A percentile compares a stretch with the other conserved stretches of the same genome.
These are phyloP conservation scores for Ceratosolen solmsi DNA, from an alignment of 1,140 invertebrate genomes.

Conservation along the genomic window DNA sequence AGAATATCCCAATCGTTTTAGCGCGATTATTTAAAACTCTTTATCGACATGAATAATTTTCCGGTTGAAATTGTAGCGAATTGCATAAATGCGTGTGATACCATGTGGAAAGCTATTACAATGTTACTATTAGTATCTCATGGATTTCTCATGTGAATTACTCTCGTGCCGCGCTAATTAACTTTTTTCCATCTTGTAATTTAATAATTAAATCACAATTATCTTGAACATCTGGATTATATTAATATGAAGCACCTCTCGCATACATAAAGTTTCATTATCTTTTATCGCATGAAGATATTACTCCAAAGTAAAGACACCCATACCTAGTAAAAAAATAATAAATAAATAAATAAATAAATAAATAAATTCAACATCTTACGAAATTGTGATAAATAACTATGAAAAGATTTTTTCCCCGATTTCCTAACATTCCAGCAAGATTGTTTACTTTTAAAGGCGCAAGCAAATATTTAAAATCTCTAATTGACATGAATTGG, in stretches of 20 bases:
- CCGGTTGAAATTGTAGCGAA: not conserved
- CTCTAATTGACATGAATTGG: not conserved
- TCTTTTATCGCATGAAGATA: not conserved
- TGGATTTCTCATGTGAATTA: not conserved
- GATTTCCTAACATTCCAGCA: too few species aligned
- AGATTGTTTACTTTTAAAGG: not conserved
- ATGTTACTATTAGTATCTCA: not conserved
- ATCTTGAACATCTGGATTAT: not conserved
- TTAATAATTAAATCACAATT: not conserved
- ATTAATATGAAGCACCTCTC: not conserved
- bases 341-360: too few species aligned
- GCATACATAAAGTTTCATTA: not conserved
- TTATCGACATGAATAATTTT: not conserved
- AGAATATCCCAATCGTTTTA: not conserved
- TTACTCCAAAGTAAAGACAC: not conserved
- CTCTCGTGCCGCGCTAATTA: not conserved
- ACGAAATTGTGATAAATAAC: too few species aligned
- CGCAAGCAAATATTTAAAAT: conserved; percentile 26
- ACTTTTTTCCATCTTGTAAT: not conserved
- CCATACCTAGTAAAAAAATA: not conserved
- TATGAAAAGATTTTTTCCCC: too few species aligned
- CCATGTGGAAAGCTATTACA: not conserved
- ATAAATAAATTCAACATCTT: too few species aligned
- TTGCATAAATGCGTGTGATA: not conserved
- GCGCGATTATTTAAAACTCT: not conserved